A percentile compares a stretch with the other conserved stretches of the same genome.
Evolutionary conservation across 2,797 vertebrate species (phyloP).

Genomic region (Salmo trutta): DNA sequence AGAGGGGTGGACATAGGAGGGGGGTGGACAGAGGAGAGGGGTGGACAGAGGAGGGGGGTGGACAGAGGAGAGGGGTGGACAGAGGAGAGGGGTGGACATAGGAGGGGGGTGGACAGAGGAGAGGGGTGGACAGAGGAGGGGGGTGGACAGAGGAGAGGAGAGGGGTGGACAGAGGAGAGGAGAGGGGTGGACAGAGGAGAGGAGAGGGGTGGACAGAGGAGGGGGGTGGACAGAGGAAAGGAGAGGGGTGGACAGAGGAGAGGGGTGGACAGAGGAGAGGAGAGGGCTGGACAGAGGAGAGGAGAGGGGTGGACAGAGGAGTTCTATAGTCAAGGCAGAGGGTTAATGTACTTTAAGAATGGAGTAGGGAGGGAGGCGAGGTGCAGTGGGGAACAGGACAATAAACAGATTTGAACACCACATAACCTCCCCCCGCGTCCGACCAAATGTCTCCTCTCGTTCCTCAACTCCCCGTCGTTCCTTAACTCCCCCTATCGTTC

Average conservation of each 20-base stretch:
- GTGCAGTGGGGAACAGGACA: constrained; percentile 42
- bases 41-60: background rate
- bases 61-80: no score
- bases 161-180: constrained; percentile 35
- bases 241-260: no score
- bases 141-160: no score
- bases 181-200: constrained; percentile 35
- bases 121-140: constrained; percentile 35
- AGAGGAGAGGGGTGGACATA: constrained; percentile 27
- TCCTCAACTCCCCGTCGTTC: no score
- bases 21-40: constrained; percentile 35
- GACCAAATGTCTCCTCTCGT: constrained; percentile 14
- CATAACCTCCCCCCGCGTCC: constrained; percentile 35
- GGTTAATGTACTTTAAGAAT: constrained; percentile 8
- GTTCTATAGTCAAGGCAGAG: background rate
- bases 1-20: background rate
- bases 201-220: background rate
- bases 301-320: constrained; percentile 35
- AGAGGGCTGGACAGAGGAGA: background rate
- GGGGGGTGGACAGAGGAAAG: background rate
- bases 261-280: background rate
- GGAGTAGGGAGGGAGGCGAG: constrained; percentile 11
- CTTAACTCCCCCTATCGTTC: no score
- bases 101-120: constrained; percentile 5
- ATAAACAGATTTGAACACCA: constrained; percentile 40